Evolutionary conservation across 2,797 vertebrate species (phyloP), one percentile per base, ranked within the genome.

Genomic region (Intellagama lesueurii): DNA sequence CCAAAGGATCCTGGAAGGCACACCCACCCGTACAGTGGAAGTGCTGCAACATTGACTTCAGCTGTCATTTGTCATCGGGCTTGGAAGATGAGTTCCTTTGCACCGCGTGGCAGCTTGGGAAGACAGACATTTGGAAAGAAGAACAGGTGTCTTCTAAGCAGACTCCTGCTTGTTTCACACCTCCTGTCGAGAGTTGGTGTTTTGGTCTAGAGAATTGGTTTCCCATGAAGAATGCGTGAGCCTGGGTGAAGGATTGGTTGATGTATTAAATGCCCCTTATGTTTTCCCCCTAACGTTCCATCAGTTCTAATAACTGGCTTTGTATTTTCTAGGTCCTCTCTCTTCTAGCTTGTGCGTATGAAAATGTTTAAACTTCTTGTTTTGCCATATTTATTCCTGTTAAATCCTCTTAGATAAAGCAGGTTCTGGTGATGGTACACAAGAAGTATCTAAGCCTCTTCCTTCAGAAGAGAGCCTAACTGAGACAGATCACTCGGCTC

Each of bases 351-450:
- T 97, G 97, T 98, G 97, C 98, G 96, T 98, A 98, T 99, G 96
- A 98, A 97, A 97, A 97, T 99, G 98, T 98, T 99, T 99, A 99
- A 99, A 98, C 97, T 97, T 98, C 97, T 98, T 97, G 98, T 98
- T 98, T 98, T 99, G 99, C 99, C 98, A 97, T 99, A 98, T 99
- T 98, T 99, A 99, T 99, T 98, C 99, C 99, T 98, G 97, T 99
- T 99, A 98, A 99, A 99, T 99, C 98, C 99, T 98, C 99, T 99
- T 99, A 99, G 99, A 99, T 99, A 97, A 99, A 99, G 99, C 99
- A 98, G 98, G 99, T 98, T 99, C 99, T 98, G 99, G 99, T 98
- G 99, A 99, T 98, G 98, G 97, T 98, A 99, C 98, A 98, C 98
- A 98, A 97, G 99, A 99, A 98, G 98, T 98, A 98, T 98, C 98